Base-by-base conservation (phyloP, 2,797 vertebrate species). In the Ambastaia sidthimunki region DNA sequence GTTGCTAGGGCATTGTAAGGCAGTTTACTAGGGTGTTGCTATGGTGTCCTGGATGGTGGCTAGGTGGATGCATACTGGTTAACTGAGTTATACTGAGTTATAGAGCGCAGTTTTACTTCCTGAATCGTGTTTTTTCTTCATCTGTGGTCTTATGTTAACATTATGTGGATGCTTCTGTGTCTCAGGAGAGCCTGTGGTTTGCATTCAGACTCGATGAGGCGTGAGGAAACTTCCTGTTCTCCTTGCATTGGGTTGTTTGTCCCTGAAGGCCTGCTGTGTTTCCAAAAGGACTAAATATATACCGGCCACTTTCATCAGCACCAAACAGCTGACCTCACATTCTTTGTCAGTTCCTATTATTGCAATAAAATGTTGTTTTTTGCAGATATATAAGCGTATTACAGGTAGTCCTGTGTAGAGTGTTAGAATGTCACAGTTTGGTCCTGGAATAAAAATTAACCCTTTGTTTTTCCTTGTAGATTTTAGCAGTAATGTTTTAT, bases 141-240 rank as follows among this genome's bases (percentile, higher is more conserved):
- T 60, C 74, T 74, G 25, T 47, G 67, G 80, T 11, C 1, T 77
- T 82, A 47, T 28, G 2, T 50, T 65, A 57, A 55, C n/a, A n/a
- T n/a, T 71, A 21, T 47, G 70, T 71, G 77, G 74, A 83, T 71
- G 76, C n/a, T 63, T 75, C 21, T 73, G 55, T 79, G 84, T 81
- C 84, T 86, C 87, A 15, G 74, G 21, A 67, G 76, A 84, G 81
- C 63, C 34, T 76, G 85, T 37, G 87, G 87, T 91, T 90, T 85
- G 68, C 66, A 18, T 78, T 86, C 59, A 63, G 73, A 82, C 67
- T 81, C 82, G 84, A 80, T 82, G 86, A 91, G 86, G 86, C 66
- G 4, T 88, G 87, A 87, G 88, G 81, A 10, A 2, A 25, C 75
- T 80, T 85, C 11, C 83, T 77, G 68, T 77, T 76, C 34, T n/a